These are phyloP conservation scores for Drosophila erecta DNA, from an alignment of 1,140 invertebrate species.

Conservation along the genomic window DNA sequence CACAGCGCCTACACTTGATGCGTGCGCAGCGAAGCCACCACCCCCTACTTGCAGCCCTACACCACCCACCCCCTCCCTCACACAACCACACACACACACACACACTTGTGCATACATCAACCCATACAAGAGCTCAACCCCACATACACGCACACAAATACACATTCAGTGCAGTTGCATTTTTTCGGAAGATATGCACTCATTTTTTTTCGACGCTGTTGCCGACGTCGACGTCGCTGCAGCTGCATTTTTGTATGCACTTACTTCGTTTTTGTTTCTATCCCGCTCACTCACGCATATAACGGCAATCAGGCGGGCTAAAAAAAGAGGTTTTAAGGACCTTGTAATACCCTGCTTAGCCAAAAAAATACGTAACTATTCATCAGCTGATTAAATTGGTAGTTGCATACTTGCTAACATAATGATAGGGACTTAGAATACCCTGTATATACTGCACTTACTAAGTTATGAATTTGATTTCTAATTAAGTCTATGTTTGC, in stretches of 20 bases:
- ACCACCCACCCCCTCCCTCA: conserved; percentile 9
- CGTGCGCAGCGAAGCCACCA: conserved; percentile 65
- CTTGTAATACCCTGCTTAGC: conserved; percentile 7
- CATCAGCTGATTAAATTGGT: background rate
- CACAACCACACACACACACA: conserved; percentile 13
- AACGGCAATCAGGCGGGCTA: conserved; percentile 53
- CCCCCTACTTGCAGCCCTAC: conserved; percentile 16
- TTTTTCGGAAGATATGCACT: conserved; percentile 83
- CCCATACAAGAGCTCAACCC: conserved; percentile 28
- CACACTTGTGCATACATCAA: conserved; percentile 33
- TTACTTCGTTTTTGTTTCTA: conserved; percentile 70
- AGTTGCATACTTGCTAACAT: background rate
- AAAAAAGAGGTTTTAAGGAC: conserved; percentile 13
- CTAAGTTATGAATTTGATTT: no score
- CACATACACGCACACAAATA: conserved; percentile 12
- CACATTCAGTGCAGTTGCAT: conserved; percentile 69
- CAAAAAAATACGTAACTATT: background rate
- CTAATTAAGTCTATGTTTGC: no score
- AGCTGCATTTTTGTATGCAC: conserved; percentile 56
- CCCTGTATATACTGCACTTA: no score
- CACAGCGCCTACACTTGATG: conserved; percentile 65
- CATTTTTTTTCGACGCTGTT: conserved; percentile 65
- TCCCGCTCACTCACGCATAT: conserved; percentile 77
- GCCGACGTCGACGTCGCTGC: conserved; percentile 28
- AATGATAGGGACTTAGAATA: background rate